Evolutionary conservation across 2,797 vertebrate species (phyloP).

Genomic region (Onychomys torridus): DNA sequence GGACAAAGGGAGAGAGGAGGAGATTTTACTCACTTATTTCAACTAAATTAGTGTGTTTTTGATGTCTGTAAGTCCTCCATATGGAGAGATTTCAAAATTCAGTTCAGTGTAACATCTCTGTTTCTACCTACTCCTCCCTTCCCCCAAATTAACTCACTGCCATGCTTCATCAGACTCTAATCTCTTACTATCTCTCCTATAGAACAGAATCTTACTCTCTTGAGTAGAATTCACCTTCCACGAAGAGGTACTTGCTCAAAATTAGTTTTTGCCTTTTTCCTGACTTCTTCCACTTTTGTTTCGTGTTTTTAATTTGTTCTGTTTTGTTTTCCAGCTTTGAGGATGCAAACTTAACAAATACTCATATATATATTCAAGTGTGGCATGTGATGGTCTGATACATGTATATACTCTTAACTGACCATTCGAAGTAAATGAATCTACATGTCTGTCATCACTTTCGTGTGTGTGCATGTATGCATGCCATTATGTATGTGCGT

Average conservation of each 20-base stretch:
- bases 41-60: neutral
- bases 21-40: neutral
- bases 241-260: neutral
- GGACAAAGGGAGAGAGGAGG: neutral
- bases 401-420: neutral
- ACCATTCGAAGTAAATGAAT: neutral
- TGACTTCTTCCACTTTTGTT: neutral
- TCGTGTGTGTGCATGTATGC: neutral
- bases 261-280: neutral
- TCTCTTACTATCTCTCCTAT: neutral
- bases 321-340: neutral
- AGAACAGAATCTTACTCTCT: neutral
- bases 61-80: neutral
- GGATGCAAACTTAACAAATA: neutral
- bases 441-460: neutral
- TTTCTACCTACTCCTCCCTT: neutral
- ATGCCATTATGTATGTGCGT: neutral
- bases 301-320: neutral
- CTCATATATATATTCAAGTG: neutral
- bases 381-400: neutral
- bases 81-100: neutral
- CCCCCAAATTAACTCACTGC: neutral
- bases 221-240: neutral
- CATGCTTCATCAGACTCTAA: neutral
- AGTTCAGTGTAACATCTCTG: neutral